Evolutionary conservation across 2,797 vertebrate genomes (phyloP).

Genomic region (Poecilia gillii): DNA sequence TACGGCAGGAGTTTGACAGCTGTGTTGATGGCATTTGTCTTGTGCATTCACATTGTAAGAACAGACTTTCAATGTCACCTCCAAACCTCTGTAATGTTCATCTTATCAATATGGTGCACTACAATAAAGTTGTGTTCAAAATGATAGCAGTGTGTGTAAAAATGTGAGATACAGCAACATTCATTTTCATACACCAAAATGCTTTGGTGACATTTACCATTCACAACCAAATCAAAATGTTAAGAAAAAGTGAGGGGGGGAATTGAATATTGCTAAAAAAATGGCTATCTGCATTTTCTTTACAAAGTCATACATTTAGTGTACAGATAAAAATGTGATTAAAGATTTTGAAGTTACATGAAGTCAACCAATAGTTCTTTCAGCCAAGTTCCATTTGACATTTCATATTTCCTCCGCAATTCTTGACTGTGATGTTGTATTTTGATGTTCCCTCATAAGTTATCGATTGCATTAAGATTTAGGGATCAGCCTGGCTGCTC

Average conservation of each 20-base stretch:
- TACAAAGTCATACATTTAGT: neutral
- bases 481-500: neutral
- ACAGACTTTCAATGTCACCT: conserved; percentile 26
- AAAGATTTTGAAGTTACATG: neutral
- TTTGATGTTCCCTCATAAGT: neutral
- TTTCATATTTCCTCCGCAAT: neutral
- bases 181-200: neutral
- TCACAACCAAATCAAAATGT: neutral
- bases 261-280: neutral
- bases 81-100: conserved; percentile 2
- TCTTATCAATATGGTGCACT: conserved; percentile 7
- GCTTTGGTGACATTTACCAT: neutral
- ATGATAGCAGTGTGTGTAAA: neutral
- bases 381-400: neutral
- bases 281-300: neutral
- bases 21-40: conserved; percentile 56
- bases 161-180: neutral
- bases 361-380: neutral
- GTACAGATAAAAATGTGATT: neutral
- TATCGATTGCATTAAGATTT: neutral
- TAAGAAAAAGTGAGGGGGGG: neutral
- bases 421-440: neutral
- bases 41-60: conserved; percentile 27
- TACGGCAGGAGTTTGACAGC: conserved; percentile 41
- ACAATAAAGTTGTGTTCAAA: neutral